Evolutionary conservation across 2,888 invertebrate genomes (phyloP), one percentile per base, ranked within the genome.

Genomic region (Dasysyrphus tricinctus): DNA sequence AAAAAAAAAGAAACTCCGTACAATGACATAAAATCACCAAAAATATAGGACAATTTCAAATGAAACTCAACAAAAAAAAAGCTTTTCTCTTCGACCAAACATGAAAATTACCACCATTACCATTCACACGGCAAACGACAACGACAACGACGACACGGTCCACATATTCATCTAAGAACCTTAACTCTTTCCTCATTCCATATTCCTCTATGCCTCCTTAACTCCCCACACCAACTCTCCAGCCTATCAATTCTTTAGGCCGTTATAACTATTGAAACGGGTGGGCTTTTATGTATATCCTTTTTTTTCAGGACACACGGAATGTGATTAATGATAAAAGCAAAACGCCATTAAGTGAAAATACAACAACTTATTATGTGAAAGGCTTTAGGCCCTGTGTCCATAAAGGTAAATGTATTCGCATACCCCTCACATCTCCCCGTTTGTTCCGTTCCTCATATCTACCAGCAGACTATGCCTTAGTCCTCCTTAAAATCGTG

Each of bases 291-390:
- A 67, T 82, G 76, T 76, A 76, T 37, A 12, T 12, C 7, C 24
- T 39, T 61, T 24, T 59, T 65, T 49, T 16, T 57, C 73, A 85
- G 80, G 80, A 80, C 85, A 77, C 85, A 80, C 80, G 85, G 80
- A 85, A 85, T 85, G 80, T 85, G 85, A 85, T 85, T 85, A 85
- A 85, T 80, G 85, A 77, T 85, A 85, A 85, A 85, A 85, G 80
- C 80, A 85, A 85, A 85, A 85, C 69, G 80, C 85, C 77, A 85
- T 85, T 85, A 85, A 80, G 85, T 56, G 80, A 80, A 85, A 85
- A 85, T 78, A 85, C 85, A 85, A 85, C 85, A 85, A 85, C 73
- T 85, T 80, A 80, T 80, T 85, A 74, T 78, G 77, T 80, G 85
- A 80, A 61, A 73, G 85, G 56, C 67, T 74, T 67, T 34, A 61